Conservation (phyloP, 1,140 invertebrate species). For the Drosophila sechellia region DNA sequence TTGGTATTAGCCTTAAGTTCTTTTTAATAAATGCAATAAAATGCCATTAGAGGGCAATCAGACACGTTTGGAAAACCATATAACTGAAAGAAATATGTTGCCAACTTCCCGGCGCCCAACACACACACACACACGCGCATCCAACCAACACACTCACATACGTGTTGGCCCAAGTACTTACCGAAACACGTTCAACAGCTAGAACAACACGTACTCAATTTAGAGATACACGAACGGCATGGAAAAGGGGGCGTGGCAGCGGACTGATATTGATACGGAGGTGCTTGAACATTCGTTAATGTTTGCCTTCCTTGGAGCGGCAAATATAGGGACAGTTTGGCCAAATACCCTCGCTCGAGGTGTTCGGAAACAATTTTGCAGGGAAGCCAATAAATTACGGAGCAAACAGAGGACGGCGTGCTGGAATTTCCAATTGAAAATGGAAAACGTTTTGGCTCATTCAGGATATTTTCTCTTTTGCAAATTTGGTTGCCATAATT, state of each 20-base stretch:
- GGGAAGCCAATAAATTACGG: conserved; percentile 60
- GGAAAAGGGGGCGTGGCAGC: conserved; percentile 4
- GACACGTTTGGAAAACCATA: conserved; percentile 77
- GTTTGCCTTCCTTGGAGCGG: conserved; percentile 43
- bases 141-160: conserved; percentile 13
- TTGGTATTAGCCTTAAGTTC: conserved; percentile 30
- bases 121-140: conserved; percentile 10
- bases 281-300: conserved; percentile 57
- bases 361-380: conserved; percentile 18
- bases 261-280: conserved; percentile 47
- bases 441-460: conserved; percentile 37
- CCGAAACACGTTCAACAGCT: conserved; percentile 71
- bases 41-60: conserved; percentile 75
- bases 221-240: conserved; percentile 60
- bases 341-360: not conserved
- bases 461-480: conserved; percentile 35
- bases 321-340: conserved; percentile 59
- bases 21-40: conserved; percentile 73
- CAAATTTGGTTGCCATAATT: conserved; percentile 48
- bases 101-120: conserved; percentile 33
- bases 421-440: conserved; percentile 48
- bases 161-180: conserved; percentile 67
- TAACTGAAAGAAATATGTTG: conserved; percentile 77
- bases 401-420: conserved; percentile 2
- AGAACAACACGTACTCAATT: conserved; percentile 81